Percentiles rank a stretch among this genome's conserved stretches.
Conservation (phyloP, 2,888 invertebrate species). For the Acrobasis repandana region DNA sequence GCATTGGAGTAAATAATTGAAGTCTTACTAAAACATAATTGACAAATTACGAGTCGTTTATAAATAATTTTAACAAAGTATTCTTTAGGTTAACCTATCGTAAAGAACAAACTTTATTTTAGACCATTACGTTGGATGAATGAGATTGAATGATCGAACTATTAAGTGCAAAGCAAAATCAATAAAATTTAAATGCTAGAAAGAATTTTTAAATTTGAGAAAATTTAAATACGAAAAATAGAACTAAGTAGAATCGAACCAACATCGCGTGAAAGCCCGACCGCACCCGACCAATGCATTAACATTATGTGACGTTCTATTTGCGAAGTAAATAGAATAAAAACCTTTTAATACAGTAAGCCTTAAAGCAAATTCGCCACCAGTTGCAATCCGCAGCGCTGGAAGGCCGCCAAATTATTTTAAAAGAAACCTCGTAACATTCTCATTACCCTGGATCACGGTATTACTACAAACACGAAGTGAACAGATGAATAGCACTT, state of each 20-base stretch:
- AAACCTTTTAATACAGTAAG: slow-evolving; percentile 59
- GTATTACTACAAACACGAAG: slow-evolving; percentile 41
- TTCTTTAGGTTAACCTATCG: too few species aligned
- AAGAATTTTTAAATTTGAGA: not conserved
- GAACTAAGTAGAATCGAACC: slow-evolving; percentile 12
- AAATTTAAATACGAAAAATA: slow-evolving; percentile 2
- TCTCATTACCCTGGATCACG: slow-evolving; percentile 61
- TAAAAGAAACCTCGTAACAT: slow-evolving; percentile 68
- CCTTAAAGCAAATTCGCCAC: slow-evolving; percentile 71
- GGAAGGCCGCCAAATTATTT: slow-evolving; percentile 76
- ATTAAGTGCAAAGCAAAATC: not conserved
- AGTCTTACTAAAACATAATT: too few species aligned
- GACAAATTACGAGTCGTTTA: too few species aligned
- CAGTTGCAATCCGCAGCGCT: slow-evolving; percentile 68
- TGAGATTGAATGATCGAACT: not conserved
- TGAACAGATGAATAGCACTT: slow-evolving; percentile 30
- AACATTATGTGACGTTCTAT: slow-evolving; percentile 25
- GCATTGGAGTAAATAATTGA: too few species aligned
- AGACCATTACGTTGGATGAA: not conserved
- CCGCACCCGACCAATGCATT: slow-evolving; percentile 24
- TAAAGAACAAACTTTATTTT: too few species aligned
- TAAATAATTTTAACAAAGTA: too few species aligned
- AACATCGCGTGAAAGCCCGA: slow-evolving; percentile 8
- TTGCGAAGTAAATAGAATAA: slow-evolving; percentile 53
- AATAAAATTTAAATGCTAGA: not conserved